phyloP scores from a whole-genome alignment of 2,888 invertebrate species.

The Drosophila eohydei region DNA sequence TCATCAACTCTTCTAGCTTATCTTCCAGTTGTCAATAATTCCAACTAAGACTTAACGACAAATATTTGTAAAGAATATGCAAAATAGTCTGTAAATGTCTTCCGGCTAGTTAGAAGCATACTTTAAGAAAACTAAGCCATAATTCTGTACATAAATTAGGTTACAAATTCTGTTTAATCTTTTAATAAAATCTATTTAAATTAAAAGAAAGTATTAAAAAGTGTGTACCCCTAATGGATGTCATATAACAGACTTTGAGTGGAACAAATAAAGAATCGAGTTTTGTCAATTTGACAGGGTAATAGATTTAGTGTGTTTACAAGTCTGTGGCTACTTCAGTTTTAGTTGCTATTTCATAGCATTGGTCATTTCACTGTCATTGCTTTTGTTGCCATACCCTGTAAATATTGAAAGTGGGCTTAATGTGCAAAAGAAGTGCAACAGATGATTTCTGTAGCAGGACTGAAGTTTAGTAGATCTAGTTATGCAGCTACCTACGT shows the following conservation, averaged over 20 bases:
- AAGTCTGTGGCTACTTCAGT: conserved; percentile 50
- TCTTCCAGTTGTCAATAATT: no score
- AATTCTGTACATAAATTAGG: no score
- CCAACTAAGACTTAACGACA: no score
- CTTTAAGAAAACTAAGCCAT: no score
- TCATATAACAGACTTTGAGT: background rate
- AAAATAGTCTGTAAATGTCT: no score
- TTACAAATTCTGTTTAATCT: no score
- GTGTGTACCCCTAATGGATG: conserved; percentile 21
- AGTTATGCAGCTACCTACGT: background rate
- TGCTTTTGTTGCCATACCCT: background rate
- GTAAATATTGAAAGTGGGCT: background rate
- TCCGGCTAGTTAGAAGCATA: no score
- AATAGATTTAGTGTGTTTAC: conserved; percentile 80
- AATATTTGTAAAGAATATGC: no score
- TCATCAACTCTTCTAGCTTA: no score
- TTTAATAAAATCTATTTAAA: no score
- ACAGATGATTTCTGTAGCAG: background rate
- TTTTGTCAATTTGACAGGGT: conserved; percentile 72
- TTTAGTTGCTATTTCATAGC: conserved; percentile 28
- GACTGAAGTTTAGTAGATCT: background rate
- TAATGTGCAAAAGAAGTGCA: background rate
- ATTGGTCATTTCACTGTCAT: conserved; percentile 6
- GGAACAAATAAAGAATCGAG: conserved; percentile 61
- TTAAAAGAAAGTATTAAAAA: background rate